Percentiles rank a stretch among this genome's conserved stretches.
Evolutionary conservation across 2,113 vertebrate genomes (phyloP).

Genomic region (Narcine bancroftii): DNA sequence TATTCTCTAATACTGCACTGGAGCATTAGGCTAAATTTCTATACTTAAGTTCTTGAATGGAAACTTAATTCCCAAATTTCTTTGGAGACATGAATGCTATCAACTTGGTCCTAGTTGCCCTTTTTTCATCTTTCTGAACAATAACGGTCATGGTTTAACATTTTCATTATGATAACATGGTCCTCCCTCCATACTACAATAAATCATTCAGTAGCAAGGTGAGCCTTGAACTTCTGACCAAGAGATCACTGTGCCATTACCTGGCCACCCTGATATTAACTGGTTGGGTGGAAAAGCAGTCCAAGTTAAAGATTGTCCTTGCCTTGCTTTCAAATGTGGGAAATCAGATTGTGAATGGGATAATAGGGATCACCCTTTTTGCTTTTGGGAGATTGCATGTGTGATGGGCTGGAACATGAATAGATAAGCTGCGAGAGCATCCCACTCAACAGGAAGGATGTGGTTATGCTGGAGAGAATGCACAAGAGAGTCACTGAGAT

Average conservation of each 20-base stretch:
- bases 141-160: neutral
- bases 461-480: too few relatives aligned
- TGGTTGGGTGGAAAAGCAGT: neutral
- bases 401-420: neutral
- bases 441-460: too few relatives aligned
- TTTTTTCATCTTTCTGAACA: neutral
- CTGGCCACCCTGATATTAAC: neutral
- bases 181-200: neutral
- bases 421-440: neutral
- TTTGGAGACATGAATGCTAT: too few relatives aligned
- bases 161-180: neutral
- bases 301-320: neutral
- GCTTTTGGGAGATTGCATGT: neutral
- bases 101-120: too few relatives aligned
- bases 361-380: neutral
- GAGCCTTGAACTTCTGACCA: neutral
- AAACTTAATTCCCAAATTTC: too few relatives aligned
- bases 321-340: neutral
- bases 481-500: too few relatives aligned
- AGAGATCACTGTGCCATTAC: neutral
- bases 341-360: neutral
- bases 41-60: too few relatives aligned
- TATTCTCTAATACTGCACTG: too few relatives aligned
- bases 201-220: neutral
- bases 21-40: too few relatives aligned